Evolutionary conservation across 2,113 vertebrate genomes (phyloP), one percentile per base, ranked within the genome.

Genomic region (Stictonetta naevosa): DNA sequence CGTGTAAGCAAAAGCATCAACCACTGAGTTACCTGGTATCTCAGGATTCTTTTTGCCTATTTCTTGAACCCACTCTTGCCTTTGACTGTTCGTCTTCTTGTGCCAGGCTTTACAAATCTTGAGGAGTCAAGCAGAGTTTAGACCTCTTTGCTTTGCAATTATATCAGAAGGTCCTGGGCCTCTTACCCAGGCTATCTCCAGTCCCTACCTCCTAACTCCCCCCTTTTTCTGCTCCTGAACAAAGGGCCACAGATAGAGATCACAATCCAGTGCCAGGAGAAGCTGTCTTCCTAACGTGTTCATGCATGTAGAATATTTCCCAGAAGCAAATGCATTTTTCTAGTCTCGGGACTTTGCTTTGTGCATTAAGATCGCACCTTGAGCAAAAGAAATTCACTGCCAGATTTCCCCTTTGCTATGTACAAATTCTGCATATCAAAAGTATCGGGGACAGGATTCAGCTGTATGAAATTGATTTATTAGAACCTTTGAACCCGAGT

Each of bases 391-490:
- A 89, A 93, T 89, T 89, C 66, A 8, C 22, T 89, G 93, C 88
- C 90, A 96, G 86, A 29, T 79, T 95, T 94, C 50, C 60, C 56
- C 83, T 93, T 82, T 93, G 92, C 86, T 82, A 3, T 20, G 66
- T 36, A 66, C 17, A 25, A 64, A 58, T 92, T 95, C 93, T 94
- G 82, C 91, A 92, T 94, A 91, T 96, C 86, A 94, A 93, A 96
- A 81, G 28, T 64, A 64, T 26, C 0, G 0, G 64, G 40, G n/a
- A 50, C 22, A 40, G 71, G 66, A 87, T 91, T 95, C 66, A 38
- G 64, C 81, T 73, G 40, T 88, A 67, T 56, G 53, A 76, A 92
- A 69, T 14, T 44, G 77, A 93, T 92, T 91, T 66, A 77, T 84
- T 73, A 38, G 69, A 42, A 86, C 58, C 60, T 59, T 36, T 69